A percentile compares a stretch with the other conserved stretches of the same genome.
These are phyloP conservation scores for Diplolepis rosae DNA, from an alignment of 2,888 invertebrate genomes.

Conservation along the genomic window DNA sequence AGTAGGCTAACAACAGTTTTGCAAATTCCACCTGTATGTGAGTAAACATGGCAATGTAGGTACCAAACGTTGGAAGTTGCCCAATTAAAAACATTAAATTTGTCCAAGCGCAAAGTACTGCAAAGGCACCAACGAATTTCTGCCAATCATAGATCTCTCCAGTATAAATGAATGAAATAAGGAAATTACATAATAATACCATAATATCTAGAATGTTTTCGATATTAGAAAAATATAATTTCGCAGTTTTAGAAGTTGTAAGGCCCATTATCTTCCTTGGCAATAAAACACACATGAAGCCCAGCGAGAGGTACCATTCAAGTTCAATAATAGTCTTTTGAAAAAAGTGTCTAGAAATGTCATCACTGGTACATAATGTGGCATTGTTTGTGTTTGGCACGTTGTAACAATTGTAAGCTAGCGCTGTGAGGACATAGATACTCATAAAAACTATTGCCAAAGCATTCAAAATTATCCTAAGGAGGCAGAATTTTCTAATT, in stretches of 20 bases:
- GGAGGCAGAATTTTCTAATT: constrained; percentile 73
- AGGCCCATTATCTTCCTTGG: constrained; percentile 56
- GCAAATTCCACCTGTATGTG: constrained; percentile 73
- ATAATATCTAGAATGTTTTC: constrained; percentile 71
- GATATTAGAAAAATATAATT: neutral
- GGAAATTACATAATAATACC: constrained; percentile 67
- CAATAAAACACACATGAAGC: too few relatives aligned
- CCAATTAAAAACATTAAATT: constrained; percentile 74
- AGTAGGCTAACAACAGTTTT: constrained; percentile 71
- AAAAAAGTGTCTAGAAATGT: too few relatives aligned
- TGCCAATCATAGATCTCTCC: constrained; percentile 70
- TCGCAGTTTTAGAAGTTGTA: constrained; percentile 39
- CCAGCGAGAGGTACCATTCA: constrained; percentile 63
- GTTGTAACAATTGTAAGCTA: constrained; percentile 70
- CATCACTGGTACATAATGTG: too few relatives aligned
- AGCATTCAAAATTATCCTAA: constrained; percentile 66
- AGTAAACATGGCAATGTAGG: constrained; percentile 75
- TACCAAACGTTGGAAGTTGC: constrained; percentile 73
- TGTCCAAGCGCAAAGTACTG: constrained; percentile 73
- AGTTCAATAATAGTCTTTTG: constrained; percentile 63
- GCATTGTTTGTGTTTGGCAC: constrained; percentile 48
- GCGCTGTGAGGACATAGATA: constrained; percentile 66
- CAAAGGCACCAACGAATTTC: constrained; percentile 72
- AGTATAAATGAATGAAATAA: constrained; percentile 68
- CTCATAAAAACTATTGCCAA: constrained; percentile 70